These are phyloP conservation scores for Oreocharis arfaki DNA, from an alignment of 2,113 vertebrate species.

Conservation along the genomic window DNA sequence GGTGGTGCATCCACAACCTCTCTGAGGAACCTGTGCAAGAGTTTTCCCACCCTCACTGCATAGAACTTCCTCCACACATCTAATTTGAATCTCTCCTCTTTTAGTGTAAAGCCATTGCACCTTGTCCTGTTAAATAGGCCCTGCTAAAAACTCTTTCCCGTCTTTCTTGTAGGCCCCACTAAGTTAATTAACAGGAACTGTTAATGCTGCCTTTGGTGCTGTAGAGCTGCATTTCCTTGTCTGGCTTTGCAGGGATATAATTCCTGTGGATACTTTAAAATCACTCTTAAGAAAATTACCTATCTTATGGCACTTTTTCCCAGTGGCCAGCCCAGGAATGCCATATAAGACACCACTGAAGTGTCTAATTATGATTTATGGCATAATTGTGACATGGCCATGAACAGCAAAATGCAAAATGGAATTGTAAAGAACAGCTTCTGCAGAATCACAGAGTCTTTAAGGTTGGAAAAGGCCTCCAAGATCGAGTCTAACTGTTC, in stretches of 20 bases:
- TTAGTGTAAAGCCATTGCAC: background rate
- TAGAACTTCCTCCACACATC: background rate
- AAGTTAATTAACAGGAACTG: background rate
- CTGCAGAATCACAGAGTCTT: background rate
- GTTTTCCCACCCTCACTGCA: background rate
- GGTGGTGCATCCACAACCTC: background rate
- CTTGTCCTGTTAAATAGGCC: background rate
- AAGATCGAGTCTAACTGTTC: background rate
- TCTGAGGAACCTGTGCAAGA: background rate
- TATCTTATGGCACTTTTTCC: background rate
- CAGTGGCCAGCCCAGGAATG: background rate
- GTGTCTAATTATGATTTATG: background rate
- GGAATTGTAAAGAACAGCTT: background rate
- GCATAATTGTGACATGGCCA: background rate
- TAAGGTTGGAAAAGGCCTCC: background rate
- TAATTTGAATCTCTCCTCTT: background rate
- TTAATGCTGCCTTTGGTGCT: background rate
- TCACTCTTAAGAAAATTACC: background rate
- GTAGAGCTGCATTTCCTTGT: background rate
- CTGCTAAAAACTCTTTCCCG: background rate
- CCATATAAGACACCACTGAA: background rate
- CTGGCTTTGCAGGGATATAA: background rate
- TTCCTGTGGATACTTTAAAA: background rate
- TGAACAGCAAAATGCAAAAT: fast-evolving
- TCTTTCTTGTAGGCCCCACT: background rate